phyloP scores from a whole-genome alignment of 2,888 invertebrate genomes.

The Gibbula magus region DNA sequence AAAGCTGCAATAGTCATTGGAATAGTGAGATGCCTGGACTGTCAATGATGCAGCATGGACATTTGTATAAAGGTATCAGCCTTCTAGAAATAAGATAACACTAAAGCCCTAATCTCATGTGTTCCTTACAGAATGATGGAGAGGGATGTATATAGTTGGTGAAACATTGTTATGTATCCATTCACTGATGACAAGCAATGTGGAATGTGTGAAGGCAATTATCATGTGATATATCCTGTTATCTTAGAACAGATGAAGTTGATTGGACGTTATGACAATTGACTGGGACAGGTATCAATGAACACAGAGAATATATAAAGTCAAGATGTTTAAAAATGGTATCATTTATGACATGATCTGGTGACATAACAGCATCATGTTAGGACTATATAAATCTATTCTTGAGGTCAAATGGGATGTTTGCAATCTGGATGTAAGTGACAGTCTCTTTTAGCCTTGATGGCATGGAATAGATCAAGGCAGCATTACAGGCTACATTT shows the following conservation, averaged over 20 bases:
- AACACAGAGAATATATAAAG: not conserved
- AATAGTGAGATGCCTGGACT: too few species aligned
- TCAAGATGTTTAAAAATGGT: not conserved
- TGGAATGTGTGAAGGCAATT: too few species aligned
- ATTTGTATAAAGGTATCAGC: too few species aligned
- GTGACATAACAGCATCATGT: not conserved
- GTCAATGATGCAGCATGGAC: too few species aligned
- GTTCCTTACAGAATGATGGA: too few species aligned
- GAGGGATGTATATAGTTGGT: too few species aligned
- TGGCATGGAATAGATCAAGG: not conserved
- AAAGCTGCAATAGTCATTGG: too few species aligned
- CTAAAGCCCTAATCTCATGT: too few species aligned
- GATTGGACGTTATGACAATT: not conserved
- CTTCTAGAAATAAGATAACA: too few species aligned
- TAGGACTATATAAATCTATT: not conserved
- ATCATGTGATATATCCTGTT: too few species aligned
- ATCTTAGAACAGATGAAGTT: not conserved
- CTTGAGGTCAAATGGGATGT: not conserved
- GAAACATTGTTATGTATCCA: too few species aligned
- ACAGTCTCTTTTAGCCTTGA: not conserved
- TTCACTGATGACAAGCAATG: too few species aligned
- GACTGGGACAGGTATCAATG: not conserved
- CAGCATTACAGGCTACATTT: constrained; percentile 4
- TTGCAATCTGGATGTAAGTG: not conserved
- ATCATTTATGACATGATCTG: not conserved